Evolutionary conservation across 2,888 invertebrate species (phyloP), one percentile per base, ranked within the genome.

Genomic region (Eupsilia transversa): DNA sequence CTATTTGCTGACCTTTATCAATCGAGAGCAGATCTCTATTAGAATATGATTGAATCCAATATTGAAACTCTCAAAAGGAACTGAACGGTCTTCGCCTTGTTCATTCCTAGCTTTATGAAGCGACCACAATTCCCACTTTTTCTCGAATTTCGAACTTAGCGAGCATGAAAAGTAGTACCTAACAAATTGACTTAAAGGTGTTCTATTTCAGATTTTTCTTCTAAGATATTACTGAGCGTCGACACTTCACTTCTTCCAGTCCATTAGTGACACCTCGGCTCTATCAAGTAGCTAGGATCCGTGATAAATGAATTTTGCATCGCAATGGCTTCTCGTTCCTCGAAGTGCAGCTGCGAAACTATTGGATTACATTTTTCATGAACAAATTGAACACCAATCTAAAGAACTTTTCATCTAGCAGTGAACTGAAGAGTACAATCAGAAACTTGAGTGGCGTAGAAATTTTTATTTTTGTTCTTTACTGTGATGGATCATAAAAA

Each of bases 221-320:
- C 70, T 10, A 60, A 81, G 78, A 81, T 79, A 75, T 82, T 73
- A 71, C 70, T 73, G n/a, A 43, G 61, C 43, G 64, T 66, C 78
- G 79, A 80, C 80, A 83, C 83, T 84, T 83, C 85, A 80, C 72
- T 82, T 86, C 83, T 86, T 86, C 70, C 84, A 83, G 84, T 89
- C 89, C 91, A 91, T 92, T 91, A 91, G 88, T 80, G 89, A 89
- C 90, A 91, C 89, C 88, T 88, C 83, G 78, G 82, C 64, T 84
- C 86, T 84, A 88, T 90, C 88, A 88, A 84, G 84, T 81, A 84
- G 76, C 81, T 85, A 82, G 82, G 84, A 86, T 87, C 82, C 85
- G 86, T 88, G 89, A 91, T 93, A 93, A 93, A 92, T 92, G 89
- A 89, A 93, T 91, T 92, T 91, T 88, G 86, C 90, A 87, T 88